A percentile compares a stretch with the other conserved stretches of the same genome.
phyloP scores from a whole-genome alignment of 2,797 vertebrate genomes.

The Linurgus olivaceus region DNA sequence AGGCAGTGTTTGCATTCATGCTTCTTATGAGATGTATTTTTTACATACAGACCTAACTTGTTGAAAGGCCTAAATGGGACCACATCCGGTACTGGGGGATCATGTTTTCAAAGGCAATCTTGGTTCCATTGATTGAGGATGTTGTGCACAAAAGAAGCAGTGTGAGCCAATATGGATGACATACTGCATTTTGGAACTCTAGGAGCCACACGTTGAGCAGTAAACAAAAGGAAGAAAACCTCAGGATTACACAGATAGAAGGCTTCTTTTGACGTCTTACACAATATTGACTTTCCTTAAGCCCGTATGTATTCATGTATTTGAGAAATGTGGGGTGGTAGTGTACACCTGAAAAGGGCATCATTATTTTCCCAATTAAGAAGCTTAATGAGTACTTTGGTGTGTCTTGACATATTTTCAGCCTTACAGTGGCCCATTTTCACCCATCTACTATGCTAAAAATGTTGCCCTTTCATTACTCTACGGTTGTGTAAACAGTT shows the following conservation, averaged over 20 bases:
- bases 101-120: background rate
- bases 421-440: constrained; percentile 2
- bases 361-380: constrained; percentile 26
- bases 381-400: background rate
- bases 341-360: background rate
- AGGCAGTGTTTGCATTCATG: background rate
- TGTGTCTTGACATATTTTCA: background rate
- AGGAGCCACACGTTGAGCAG: background rate
- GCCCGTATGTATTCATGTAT: accelerated
- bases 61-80: background rate
- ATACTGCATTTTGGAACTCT: background rate
- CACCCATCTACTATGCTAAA: background rate
- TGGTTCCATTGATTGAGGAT: background rate
- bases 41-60: background rate
- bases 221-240: background rate
- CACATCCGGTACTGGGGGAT: background rate
- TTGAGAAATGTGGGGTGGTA: background rate
- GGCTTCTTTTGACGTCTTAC: background rate
- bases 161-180: background rate
- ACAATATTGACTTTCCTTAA: background rate
- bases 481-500: background rate
- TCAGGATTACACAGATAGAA: background rate
- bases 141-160: background rate
- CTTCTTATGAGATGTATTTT: background rate
- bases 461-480: constrained; percentile 12